A percentile compares a stretch with the other conserved stretches of the same genome.
These are phyloP conservation scores for Holocentrus rufus DNA, from an alignment of 2,797 vertebrate species.

Conservation along the genomic window DNA sequence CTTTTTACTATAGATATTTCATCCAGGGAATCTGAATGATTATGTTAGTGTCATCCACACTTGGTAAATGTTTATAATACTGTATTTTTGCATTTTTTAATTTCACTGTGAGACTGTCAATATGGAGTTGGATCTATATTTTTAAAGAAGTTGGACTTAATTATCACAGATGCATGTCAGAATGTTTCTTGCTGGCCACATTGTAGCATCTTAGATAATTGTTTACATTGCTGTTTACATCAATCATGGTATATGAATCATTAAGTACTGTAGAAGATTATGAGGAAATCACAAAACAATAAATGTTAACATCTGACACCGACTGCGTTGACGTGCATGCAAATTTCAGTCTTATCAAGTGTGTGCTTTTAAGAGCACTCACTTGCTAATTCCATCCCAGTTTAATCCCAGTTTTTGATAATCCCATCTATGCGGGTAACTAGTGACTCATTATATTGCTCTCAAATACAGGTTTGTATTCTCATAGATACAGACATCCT, in stretches of 20 bases:
- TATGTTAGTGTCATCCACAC: slow-evolving; percentile 12
- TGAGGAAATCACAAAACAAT: slow-evolving; percentile 44
- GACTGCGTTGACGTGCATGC: not conserved
- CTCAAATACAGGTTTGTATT: not conserved
- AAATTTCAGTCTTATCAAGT: not conserved
- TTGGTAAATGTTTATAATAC: slow-evolving; percentile 19
- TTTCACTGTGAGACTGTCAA: slow-evolving; percentile 20
- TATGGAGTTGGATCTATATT: slow-evolving; percentile 1
- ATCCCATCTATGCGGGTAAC: not conserved
- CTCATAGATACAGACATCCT: no score
- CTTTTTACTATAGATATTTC: slow-evolving; percentile 26
- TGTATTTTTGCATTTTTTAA: slow-evolving; percentile 46
- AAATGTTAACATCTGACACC: slow-evolving; percentile 60
- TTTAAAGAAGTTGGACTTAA: slow-evolving; percentile 10
- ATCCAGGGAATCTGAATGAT: slow-evolving; percentile 28
- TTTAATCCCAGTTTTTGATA: not conserved
- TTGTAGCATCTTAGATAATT: slow-evolving; percentile 28
- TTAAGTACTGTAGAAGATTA: slow-evolving; percentile 25
- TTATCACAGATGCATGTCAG: slow-evolving; percentile 20
- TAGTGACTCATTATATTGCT: no score
- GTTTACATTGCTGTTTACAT: slow-evolving; percentile 33
- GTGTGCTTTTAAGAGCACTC: not conserved
- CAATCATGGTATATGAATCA: slow-evolving; percentile 15
- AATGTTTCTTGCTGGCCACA: slow-evolving; percentile 22
- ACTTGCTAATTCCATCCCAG: no score